Evolutionary conservation across 2,888 invertebrate species (phyloP), one percentile per base, ranked within the genome.

Genomic region (Tetropium fuscum): DNA sequence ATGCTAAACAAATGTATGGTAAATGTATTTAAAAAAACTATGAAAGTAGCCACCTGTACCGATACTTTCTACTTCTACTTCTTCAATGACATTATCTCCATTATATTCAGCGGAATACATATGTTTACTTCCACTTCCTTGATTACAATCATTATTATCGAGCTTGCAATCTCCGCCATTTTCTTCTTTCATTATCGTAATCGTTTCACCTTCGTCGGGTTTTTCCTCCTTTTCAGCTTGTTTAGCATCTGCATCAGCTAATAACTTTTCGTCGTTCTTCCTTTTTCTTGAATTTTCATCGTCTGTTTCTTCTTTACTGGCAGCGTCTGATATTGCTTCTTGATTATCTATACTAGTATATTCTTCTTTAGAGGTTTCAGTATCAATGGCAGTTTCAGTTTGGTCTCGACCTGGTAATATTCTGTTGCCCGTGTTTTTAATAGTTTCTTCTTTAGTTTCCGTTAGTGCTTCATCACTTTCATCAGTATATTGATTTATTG

Each of bases 1-100:
- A n/a, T n/a, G n/a, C n/a, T 3, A 4, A 1, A 4, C 5, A 34
- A 34, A 34, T 13, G 11, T 34, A 2, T 34, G 6, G 34, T 19
- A 11, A 13, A 40, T 25, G 7, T 40, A 27, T 5, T 36, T 27
- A 51, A 51, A 10, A 36, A 40, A 11, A 27, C n/a, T 34, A 3
- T 15, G 20, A 40, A 51, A 27, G 27, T 40, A 22, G 7, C 20
- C 40, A n/a, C 13, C 16, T n/a, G 22, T 38, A 38, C 6, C 11
- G 13, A 8, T 38, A n/a, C 4, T 16, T 25, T 49, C 25, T 16
- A 38, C 0, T n/a, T 15, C 10, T 22, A 38, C n/a, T 1, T 30
- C 30, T 43, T 25, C 13, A 11, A 10, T 13, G 1, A 22, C 19
- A 8, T 1, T 8, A 34, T 48, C 30, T 6, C 11, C 11, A 48